Evolutionary conservation across 2,888 invertebrate genomes (phyloP), one percentile per base, ranked within the genome.

Genomic region (Aphrophora alni): DNA sequence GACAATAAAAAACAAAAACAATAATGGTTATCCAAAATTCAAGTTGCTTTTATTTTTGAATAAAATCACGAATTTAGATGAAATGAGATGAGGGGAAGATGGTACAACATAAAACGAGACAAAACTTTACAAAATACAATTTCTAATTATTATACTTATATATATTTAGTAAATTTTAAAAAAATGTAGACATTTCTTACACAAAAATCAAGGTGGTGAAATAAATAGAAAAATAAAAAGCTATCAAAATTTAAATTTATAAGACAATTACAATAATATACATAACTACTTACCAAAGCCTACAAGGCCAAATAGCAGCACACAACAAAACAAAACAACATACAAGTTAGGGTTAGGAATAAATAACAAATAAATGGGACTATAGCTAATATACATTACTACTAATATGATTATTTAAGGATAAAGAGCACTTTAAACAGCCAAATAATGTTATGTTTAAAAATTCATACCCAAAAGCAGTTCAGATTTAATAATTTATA

Each of bases 261-360:
- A 68, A 72, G n/a, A 3, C 21, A 27, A 74, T 44, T 27, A 17
- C 26, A 80, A 80, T 78, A 78, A 14, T 28, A 68, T 68, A 69
- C 27, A 80, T 51, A 38, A 74, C 21, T 78, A 88, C 88, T 88
- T 87, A 88, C 88, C 88, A 88, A 86, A 83, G 88, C 88, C 88
- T 88, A 87, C 85, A 85, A 84, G 85, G 85, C 84, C 85, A 85
- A 86, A 83, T 82, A 83, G 85, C 85, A 85, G 86, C 87, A 85
- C 83, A 84, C 75, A 59, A 79, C 38, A 70, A 26, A 26, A 69
- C 27, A 25, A 38, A 44, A 44, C 3, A 44, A 75, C 21, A 51
- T 26, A 74, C 72, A 24, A 25, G 12, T 73, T 24, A 28, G 10
- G 24, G 38, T 4, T 24, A 24, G 38, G 24, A 73, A 14, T 27